Evolutionary conservation across 2,113 vertebrate genomes (phyloP), one percentile per base, ranked within the genome.

Genomic region (Tylochromis polylepis): DNA sequence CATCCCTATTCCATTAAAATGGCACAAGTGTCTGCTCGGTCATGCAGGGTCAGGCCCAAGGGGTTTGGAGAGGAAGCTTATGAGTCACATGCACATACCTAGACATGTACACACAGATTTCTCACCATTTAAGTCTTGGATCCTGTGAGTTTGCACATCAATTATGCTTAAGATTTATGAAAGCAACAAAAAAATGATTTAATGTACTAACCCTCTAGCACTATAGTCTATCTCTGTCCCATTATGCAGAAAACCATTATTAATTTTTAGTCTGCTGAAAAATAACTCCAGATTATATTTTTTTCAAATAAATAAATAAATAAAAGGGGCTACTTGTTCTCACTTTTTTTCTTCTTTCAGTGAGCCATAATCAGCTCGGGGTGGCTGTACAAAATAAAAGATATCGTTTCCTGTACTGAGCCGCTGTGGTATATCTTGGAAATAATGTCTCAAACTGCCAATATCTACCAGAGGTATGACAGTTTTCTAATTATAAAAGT

Each of bases 401-500:
- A 29, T 6, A 51, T 38, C 1, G 3, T 75, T 78, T 29, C 24
- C 8, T 29, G 46, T 60, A 43, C 18, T 12, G 16, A 57, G 58
- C 49, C 56, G 56, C 51, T 16, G 46, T 12, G 22, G 14, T 56
- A 67, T 15, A 83, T 87, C 57, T 60, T 10, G 7, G 80, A 78
- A 85, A 89, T 79, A 57, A 62, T 18, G 11, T 72, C n/a, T 53
- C 36, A 51, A 65, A 59, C 36, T 84, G 46, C 65, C 79, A 7
- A 60, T 86, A 85, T 67, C 43, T 51, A 79, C 18, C 2, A 2
- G 16, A 24, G 41, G 1, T 46, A 53, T 58, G 58, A 70, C 82
- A 85, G 51, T 46, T 85, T 91, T 46, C 14, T 83, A 88, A 85
- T 85, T 62, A 34, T 31, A 5, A 82, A 82, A 87, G 79, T 59